Evolutionary conservation across 2,888 invertebrate genomes (phyloP).

Genomic region (Minunthozetes semirufus): DNA sequence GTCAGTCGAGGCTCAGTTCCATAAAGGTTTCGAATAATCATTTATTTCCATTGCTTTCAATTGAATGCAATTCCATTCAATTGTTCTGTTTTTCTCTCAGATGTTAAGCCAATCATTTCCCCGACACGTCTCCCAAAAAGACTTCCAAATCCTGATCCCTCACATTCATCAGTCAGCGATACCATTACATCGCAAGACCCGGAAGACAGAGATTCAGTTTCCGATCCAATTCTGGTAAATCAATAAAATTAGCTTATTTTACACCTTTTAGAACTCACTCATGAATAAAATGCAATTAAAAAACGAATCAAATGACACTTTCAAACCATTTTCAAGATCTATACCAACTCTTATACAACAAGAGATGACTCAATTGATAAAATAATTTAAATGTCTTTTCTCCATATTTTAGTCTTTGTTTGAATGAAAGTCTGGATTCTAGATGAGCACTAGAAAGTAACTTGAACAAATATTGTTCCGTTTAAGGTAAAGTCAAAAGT

Average conservation of each 20-base stretch:
- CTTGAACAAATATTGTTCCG: too few species aligned
- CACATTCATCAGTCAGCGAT: slow-evolving; percentile 7
- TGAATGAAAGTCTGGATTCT: too few species aligned
- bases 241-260: neutral
- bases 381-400: too few species aligned
- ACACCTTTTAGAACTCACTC: neutral
- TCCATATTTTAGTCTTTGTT: too few species aligned
- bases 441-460: too few species aligned
- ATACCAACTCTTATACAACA: too few species aligned
- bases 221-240: slow-evolving; percentile 13
- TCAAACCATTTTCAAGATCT: too few species aligned
- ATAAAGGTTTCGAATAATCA: slow-evolving; percentile 37
- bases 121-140: slow-evolving; percentile 38
- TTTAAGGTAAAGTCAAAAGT: too few species aligned
- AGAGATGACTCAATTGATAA: too few species aligned
- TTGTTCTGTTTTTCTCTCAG: slow-evolving; percentile 8
- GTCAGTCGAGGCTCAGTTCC: slow-evolving; percentile 40
- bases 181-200: slow-evolving; percentile 29
- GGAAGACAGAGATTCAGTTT: slow-evolving; percentile 10
- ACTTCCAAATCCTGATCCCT: neutral
- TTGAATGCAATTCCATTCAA: neutral
- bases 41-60: neutral
- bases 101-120: slow-evolving; percentile 35
- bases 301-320: too few species aligned
- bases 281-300: neutral